Evolutionary conservation across 92 coral and sea anemone species (phyloP).

Genomic region (Hydrozoanthus gracilis): DNA sequence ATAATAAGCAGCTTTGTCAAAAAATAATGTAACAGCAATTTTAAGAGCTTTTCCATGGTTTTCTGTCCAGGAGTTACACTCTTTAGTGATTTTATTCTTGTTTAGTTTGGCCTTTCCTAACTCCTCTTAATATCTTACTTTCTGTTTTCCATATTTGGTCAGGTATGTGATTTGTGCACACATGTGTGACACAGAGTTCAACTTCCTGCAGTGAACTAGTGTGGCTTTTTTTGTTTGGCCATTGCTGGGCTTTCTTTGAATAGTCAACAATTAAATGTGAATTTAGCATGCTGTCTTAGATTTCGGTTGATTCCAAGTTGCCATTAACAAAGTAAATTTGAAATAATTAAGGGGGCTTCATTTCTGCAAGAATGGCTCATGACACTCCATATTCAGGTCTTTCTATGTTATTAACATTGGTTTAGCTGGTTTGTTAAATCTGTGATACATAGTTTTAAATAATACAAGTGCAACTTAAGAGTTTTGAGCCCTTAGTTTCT

Average conservation of each 20-base stretch:
- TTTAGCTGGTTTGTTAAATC: too few relatives aligned
- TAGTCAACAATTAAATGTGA: too few relatives aligned
- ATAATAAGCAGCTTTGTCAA: too few relatives aligned
- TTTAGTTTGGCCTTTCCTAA: neutral
- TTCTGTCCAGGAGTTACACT: neutral
- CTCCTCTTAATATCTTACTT: neutral
- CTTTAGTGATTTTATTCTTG: neutral
- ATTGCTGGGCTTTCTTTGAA: too few relatives aligned
- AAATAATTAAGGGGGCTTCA: neutral
- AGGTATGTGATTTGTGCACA: conserved; percentile 20
- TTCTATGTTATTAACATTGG: too few relatives aligned
- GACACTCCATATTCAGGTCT: neutral
- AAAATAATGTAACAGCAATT: neutral
- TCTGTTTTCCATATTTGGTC: conserved; percentile 25
- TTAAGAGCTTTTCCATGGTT: neutral
- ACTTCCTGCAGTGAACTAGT: neutral
- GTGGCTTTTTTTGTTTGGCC: too few relatives aligned
- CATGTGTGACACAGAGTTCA: conserved; percentile 27
- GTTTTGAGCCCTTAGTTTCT: too few relatives aligned
- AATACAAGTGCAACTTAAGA: too few relatives aligned
- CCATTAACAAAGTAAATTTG: too few relatives aligned
- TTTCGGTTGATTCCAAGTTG: too few relatives aligned
- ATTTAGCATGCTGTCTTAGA: too few relatives aligned
- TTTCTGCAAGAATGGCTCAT: neutral
- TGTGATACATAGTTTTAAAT: too few relatives aligned